phyloP scores from a whole-genome alignment of 2,797 vertebrate species.

The Xiphophorus birchmanni region DNA sequence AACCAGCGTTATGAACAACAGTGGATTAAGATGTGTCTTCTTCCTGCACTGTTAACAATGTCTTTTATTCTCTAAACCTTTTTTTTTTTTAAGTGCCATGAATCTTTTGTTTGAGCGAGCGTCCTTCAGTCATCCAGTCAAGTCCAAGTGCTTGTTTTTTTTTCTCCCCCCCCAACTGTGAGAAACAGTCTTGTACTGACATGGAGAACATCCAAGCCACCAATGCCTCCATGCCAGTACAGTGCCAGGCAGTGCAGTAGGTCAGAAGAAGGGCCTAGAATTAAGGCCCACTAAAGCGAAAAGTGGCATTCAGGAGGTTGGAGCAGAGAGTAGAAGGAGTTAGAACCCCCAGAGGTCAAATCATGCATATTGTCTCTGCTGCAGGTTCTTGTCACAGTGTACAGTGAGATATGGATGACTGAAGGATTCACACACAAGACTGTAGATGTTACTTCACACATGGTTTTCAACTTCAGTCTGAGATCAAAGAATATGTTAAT shows the following conservation, averaged over 20 bases:
- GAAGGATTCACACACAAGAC: constrained; percentile 74
- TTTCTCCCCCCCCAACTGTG: constrained; percentile 46
- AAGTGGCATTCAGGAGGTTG: constrained; percentile 80
- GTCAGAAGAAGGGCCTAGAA: constrained; percentile 72
- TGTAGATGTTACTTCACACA: constrained; percentile 59
- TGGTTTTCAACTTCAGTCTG: constrained; percentile 66
- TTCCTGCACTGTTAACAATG: constrained; percentile 55
- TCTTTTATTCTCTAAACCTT: constrained; percentile 72
- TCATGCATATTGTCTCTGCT: constrained; percentile 27
- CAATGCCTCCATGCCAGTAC: constrained; percentile 80
- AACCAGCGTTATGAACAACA: constrained; percentile 43
- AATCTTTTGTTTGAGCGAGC: constrained; percentile 68
- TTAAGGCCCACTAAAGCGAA: constrained; percentile 82
- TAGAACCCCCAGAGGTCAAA: constrained; percentile 15
- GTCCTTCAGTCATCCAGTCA: constrained; percentile 82
- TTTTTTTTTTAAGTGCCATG: constrained; percentile 82
- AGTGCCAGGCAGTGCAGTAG: constrained; percentile 78
- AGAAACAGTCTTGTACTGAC: constrained; percentile 71
- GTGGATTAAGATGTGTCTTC: constrained; percentile 48
- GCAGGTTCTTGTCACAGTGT: constrained; percentile 34
- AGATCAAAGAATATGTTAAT: constrained; percentile 48
- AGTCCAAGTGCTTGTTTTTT: constrained; percentile 46
- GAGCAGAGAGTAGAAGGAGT: constrained; percentile 11
- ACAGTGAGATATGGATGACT: constrained; percentile 71
- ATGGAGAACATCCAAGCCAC: constrained; percentile 87